These are phyloP conservation scores for Selene dorsalis DNA, from an alignment of 2,797 vertebrate species.

Conservation along the genomic window DNA sequence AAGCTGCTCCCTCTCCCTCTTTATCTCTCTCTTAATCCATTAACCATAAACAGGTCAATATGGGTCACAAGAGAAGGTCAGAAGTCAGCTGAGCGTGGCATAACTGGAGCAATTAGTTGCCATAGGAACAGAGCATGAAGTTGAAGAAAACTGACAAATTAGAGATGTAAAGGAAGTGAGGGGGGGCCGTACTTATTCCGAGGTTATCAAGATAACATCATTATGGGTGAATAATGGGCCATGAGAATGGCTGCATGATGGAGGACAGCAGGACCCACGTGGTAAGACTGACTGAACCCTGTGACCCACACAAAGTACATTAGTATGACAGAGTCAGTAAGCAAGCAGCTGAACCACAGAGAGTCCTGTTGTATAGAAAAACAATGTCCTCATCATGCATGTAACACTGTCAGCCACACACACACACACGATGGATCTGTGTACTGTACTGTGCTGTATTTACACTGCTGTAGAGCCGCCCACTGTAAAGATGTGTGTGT, in stretches of 20 bases:
- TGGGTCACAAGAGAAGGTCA: conserved; percentile 39
- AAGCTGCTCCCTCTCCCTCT: neutral
- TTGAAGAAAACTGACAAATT: conserved; percentile 37
- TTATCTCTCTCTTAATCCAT: conserved; percentile 2
- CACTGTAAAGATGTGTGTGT: conserved; percentile 55
- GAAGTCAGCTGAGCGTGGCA: conserved; percentile 23
- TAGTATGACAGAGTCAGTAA: conserved; percentile 70
- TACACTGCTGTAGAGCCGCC: conserved; percentile 54
- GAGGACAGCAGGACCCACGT: conserved; percentile 49
- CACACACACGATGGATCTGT: neutral
- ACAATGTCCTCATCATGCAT: conserved; percentile 65
- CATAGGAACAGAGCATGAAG: conserved; percentile 39
- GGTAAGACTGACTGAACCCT: conserved; percentile 64
- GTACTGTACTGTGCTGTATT: conserved; percentile 49
- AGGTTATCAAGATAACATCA: conserved; percentile 67
- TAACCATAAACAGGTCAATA: conserved; percentile 34
- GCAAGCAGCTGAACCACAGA: conserved; percentile 67
- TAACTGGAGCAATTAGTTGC: conserved; percentile 54
- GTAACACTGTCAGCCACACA: conserved; percentile 28
- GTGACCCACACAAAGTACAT: conserved; percentile 74
- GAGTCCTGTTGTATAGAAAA: conserved; percentile 56
- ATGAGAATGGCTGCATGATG: conserved; percentile 49
- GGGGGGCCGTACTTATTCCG: conserved; percentile 49
- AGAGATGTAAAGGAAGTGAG: conserved; percentile 52
- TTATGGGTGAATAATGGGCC: conserved; percentile 69